These are phyloP conservation scores for Bucorvus abyssinicus DNA, from an alignment of 2,797 vertebrate genomes.

Conservation along the genomic window DNA sequence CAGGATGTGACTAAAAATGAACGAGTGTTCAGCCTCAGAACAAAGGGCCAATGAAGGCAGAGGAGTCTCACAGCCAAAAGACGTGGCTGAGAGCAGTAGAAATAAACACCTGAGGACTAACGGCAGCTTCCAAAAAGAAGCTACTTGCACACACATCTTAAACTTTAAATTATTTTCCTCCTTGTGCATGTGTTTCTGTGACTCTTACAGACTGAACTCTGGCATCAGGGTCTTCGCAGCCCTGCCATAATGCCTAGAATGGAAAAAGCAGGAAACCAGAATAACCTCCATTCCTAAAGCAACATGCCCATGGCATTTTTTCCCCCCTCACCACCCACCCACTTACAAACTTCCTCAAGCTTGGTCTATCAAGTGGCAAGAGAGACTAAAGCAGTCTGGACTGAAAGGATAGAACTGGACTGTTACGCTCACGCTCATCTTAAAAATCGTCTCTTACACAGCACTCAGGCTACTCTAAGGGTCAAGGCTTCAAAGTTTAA, in stretches of 20 bases:
- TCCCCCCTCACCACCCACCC: not conserved
- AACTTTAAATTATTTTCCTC: not conserved
- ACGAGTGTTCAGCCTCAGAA: not conserved
- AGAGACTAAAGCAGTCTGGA: not conserved
- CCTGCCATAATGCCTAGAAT: not conserved
- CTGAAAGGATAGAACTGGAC: not conserved
- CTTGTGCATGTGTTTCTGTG: not conserved
- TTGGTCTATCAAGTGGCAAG: not conserved
- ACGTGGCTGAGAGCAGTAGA: not conserved
- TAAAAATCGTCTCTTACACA: not conserved
- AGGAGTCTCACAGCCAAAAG: not conserved
- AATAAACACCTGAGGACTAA: not conserved
- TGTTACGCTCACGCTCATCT: not conserved
- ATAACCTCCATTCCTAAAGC: not conserved
- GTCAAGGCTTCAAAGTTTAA: not conserved
- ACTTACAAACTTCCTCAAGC: not conserved
- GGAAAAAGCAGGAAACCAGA: not conserved
- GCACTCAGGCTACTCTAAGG: not conserved
- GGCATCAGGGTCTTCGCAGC: not conserved
- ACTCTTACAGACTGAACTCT: not conserved
- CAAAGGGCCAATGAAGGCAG: not conserved
- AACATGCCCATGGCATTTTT: not conserved
- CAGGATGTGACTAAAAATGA: not conserved
- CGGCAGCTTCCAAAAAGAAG: not conserved
- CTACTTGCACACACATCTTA: not conserved